These are phyloP conservation scores for Lasioglossum lativentre DNA, from an alignment of 2,888 invertebrate species.

Conservation along the genomic window DNA sequence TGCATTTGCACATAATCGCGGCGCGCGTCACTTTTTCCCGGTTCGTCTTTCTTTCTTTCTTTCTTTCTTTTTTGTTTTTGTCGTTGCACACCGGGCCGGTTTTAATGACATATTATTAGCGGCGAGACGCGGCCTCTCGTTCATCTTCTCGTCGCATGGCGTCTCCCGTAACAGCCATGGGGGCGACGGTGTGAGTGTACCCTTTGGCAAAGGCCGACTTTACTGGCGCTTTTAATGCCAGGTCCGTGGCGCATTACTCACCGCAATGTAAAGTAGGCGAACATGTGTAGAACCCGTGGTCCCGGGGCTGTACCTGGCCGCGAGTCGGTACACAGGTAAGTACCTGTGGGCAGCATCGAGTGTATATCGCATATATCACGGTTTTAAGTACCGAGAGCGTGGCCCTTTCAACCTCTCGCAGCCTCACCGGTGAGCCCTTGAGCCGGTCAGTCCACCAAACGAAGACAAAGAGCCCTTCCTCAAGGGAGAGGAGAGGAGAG, in stretches of 20 bases:
- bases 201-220: constrained; percentile 65
- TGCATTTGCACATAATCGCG: constrained; percentile 50
- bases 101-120: constrained; percentile 66
- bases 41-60: neutral
- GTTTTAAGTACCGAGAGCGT: constrained; percentile 67
- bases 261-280: constrained; percentile 71
- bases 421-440: constrained; percentile 47
- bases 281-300: constrained; percentile 66
- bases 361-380: constrained; percentile 72
- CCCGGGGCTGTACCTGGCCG: constrained; percentile 52
- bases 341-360: constrained; percentile 67
- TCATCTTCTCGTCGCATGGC: constrained; percentile 60
- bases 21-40: constrained; percentile 12
- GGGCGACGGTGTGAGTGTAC: constrained; percentile 36
- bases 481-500: neutral
- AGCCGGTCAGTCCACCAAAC: constrained; percentile 42
- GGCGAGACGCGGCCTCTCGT: constrained; percentile 48
- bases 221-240: constrained; percentile 70
- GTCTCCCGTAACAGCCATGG: constrained; percentile 45
- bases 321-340: constrained; percentile 63
- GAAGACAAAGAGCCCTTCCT: constrained; percentile 55
- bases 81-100: constrained; percentile 19
- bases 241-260: constrained; percentile 69
- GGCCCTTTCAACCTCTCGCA: constrained; percentile 59
- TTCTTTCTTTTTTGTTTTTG: neutral